Base-by-base conservation (phyloP, 2,888 invertebrate genomes). In the Archaeoteleia sp. region DNA sequence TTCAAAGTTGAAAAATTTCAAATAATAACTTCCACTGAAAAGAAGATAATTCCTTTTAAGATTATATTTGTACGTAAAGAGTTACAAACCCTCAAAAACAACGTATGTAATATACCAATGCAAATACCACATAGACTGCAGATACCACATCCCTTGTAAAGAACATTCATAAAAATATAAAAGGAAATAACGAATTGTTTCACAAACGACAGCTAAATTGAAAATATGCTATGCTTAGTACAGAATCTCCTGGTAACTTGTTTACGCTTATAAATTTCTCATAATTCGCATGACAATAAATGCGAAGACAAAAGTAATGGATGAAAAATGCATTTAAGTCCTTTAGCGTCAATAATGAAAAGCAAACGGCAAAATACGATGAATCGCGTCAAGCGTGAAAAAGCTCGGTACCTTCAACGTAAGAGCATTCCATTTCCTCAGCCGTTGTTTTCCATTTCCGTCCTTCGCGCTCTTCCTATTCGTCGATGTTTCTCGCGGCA, bases 311-410 rank as follows among this genome's bases (percentile, higher is more conserved):
- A 39, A 34, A 35, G 39, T 37, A 15, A 29, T 10, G 20, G 20
- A 20, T 8, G 29, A 29, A 17, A 40, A 48, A 60, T 60, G 46
- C 32, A 42, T 60, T 66, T 49, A 51, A 49, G 57, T 48, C 43
- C 23, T 60, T 66, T 48, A 48, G 58, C 58, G 43, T 54, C 49
- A 49, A 60, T 60, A 60, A 66, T 49, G 58, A 54, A 66, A 32
- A 32, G 25, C 17, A 27, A 53, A 53, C 9, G 12, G 20, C 37
- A 15, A 49, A 53, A 45, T 35, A 40, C 42, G 23, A 51, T 20
- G 46, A 35, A 43, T 27, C 27, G 35, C 34, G 13, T 35, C 14
- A 30, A 42, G 53, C 58, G 37, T 55, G 48, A 53, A 55, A 32
- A 32, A 32, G 12, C 32, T 10, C 32, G 10, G 32, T 12, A 32